A percentile compares a stretch with the other conserved stretches of the same genome.
These are phyloP conservation scores for Acleris laterana DNA, from an alignment of 2,888 invertebrate genomes.

Conservation along the genomic window DNA sequence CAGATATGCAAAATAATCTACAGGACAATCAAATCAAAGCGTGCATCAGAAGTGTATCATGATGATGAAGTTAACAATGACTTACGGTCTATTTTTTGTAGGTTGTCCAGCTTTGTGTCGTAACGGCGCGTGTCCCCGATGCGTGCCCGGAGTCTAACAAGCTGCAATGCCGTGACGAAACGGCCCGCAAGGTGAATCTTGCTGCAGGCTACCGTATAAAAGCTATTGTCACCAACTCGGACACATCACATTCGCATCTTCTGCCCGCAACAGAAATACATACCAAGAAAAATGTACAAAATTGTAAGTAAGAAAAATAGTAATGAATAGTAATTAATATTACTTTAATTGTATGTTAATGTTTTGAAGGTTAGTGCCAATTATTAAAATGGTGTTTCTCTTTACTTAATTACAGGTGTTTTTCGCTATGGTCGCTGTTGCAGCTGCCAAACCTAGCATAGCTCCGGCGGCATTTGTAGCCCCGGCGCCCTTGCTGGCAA, in stretches of 20 bases:
- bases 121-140: conserved; percentile 66
- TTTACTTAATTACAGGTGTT: conserved; percentile 59
- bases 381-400: not conserved
- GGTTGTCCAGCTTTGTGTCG: conserved; percentile 38
- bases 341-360: too few species aligned
- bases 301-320: conserved; percentile 56
- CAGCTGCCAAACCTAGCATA: conserved; percentile 64
- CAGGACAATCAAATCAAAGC: conserved; percentile 16
- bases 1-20: conserved; percentile 31
- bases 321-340: too few species aligned
- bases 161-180: conserved; percentile 72
- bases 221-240: conserved; percentile 68
- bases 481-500: conserved; percentile 41
- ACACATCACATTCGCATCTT: conserved; percentile 70
- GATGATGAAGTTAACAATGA: conserved; percentile 37
- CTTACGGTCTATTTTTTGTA: conserved; percentile 55
- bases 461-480: conserved; percentile 63
- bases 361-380: too few species aligned
- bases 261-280: conserved; percentile 59
- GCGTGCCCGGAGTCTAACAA: conserved; percentile 72
- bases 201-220: conserved; percentile 66
- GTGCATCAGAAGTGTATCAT: conserved; percentile 19
- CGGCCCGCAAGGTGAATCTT: conserved; percentile 78
- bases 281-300: conserved; percentile 69
- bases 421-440: conserved; percentile 64